A percentile compares a stretch with the other conserved stretches of the same genome.
phyloP scores from a whole-genome alignment of 2,113 vertebrate species.

The Burhinus bistriatus region DNA sequence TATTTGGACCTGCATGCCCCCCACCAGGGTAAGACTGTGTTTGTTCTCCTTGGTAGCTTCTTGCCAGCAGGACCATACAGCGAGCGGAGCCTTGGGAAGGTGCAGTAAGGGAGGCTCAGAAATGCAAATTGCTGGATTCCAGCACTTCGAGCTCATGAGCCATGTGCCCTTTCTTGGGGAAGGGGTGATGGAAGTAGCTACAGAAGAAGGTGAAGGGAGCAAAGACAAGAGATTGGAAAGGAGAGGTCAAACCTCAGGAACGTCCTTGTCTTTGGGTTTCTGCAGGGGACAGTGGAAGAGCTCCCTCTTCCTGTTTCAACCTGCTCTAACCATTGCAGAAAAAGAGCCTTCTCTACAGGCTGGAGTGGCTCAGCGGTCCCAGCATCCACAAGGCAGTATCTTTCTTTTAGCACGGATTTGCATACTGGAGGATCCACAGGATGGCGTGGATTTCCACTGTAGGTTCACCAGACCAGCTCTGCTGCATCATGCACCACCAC shows the following conservation, averaged over 20 bases:
- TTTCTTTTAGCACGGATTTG: neutral
- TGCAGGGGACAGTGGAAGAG: conserved; percentile 26
- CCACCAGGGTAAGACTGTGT: neutral
- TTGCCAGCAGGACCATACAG: neutral
- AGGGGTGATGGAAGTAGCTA: neutral
- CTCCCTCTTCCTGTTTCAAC: conserved; percentile 33
- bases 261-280: neutral
- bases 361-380: neutral
- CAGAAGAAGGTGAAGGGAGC: neutral
- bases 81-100: neutral
- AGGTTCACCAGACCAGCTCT: neutral
- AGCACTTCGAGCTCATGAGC: neutral
- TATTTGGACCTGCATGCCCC: neutral
- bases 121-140: neutral
- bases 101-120: neutral
- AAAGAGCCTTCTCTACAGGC: neutral
- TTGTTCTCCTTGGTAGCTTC: neutral
- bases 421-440: neutral
- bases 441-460: neutral
- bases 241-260: neutral
- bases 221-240: neutral
- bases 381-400: neutral
- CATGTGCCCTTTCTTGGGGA: neutral
- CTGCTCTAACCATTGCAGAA: neutral
- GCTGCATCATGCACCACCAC: neutral